Percentiles rank a stretch among this genome's conserved stretches.
phyloP scores from a whole-genome alignment of 2,113 vertebrate genomes.

The Deroptyus accipitrinus region DNA sequence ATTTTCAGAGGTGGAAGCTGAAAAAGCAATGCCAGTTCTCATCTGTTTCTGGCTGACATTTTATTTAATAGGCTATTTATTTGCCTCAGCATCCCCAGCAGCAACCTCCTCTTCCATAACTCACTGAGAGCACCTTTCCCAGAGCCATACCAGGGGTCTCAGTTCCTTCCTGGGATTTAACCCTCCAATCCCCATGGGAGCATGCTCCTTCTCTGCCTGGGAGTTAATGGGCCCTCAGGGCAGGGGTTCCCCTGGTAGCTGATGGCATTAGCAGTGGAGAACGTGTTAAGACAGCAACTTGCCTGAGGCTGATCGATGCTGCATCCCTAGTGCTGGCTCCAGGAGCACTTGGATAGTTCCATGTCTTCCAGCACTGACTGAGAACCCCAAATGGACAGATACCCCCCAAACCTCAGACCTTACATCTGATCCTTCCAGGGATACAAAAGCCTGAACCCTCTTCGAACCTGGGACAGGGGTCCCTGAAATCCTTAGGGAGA shows the following conservation, averaged over 20 bases:
- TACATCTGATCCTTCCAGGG: not conserved
- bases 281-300: not conserved
- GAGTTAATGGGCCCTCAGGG: not conserved
- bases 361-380: not conserved
- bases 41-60: not conserved
- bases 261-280: not conserved
- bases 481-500: not conserved
- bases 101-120: not conserved
- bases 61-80: conserved; percentile 39
- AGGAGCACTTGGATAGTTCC: not conserved
- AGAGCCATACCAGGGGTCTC: not conserved
- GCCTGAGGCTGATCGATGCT: not conserved
- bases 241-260: not conserved
- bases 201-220: not conserved
- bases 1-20: not conserved
- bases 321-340: not conserved
- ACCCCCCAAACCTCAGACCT: not conserved
- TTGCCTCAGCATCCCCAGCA: not conserved
- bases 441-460: not conserved
- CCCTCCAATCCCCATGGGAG: not conserved
- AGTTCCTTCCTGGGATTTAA: not conserved
- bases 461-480: rapidly evolving
- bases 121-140: not conserved
- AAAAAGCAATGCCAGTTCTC: not conserved
- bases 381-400: not conserved